Evolutionary conservation across 1,140 invertebrate genomes (phyloP).

Genomic region (Dendroctonus valens): DNA sequence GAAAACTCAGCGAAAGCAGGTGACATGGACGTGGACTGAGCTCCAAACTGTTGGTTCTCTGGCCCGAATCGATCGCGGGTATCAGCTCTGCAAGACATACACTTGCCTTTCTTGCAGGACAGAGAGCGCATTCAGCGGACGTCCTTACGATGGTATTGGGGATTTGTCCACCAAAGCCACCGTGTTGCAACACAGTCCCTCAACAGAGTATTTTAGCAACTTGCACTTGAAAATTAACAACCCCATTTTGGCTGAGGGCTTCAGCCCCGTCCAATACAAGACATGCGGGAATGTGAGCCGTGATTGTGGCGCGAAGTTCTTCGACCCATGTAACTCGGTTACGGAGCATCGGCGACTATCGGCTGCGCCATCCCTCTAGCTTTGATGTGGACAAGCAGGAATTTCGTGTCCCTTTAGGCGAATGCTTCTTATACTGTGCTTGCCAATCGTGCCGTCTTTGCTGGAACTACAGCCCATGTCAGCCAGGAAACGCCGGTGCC

Average conservation of each 20-base stretch:
- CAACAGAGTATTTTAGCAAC: slow-evolving; percentile 43
- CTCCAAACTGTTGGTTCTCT: slow-evolving; percentile 54
- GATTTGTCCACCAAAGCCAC: slow-evolving; percentile 93
- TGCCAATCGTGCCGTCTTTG: slow-evolving; percentile 81
- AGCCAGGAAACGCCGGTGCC: slow-evolving; percentile 49
- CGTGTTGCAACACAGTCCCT: slow-evolving; percentile 69
- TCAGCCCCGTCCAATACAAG: slow-evolving; percentile 80
- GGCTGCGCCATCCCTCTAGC: slow-evolving; percentile 76
- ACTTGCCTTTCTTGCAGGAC: slow-evolving; percentile 98
- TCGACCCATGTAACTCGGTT: slow-evolving; percentile 79
- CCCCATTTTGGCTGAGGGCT: slow-evolving; percentile 63
- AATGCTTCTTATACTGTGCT: slow-evolving; percentile 91
- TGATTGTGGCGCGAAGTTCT: slow-evolving; percentile 92
- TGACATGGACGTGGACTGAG: slow-evolving; percentile 54
- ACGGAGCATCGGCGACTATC: slow-evolving; percentile 85
- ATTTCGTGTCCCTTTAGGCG: slow-evolving; percentile 94
- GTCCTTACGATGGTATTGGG: slow-evolving; percentile 83
- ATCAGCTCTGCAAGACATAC: slow-evolving; percentile 57
- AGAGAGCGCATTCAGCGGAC: slow-evolving; percentile 68
- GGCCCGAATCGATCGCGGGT: slow-evolving; percentile 56
- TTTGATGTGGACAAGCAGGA: slow-evolving; percentile 91
- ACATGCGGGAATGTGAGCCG: slow-evolving; percentile 96
- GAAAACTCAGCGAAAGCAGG: slow-evolving; percentile 14
- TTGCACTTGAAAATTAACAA: slow-evolving; percentile 51
- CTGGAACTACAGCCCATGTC: slow-evolving; percentile 52